A percentile compares a stretch with the other conserved stretches of the same genome.
Conservation (phyloP, 2,113 vertebrate genomes). For the Bujurquina vittata region DNA sequence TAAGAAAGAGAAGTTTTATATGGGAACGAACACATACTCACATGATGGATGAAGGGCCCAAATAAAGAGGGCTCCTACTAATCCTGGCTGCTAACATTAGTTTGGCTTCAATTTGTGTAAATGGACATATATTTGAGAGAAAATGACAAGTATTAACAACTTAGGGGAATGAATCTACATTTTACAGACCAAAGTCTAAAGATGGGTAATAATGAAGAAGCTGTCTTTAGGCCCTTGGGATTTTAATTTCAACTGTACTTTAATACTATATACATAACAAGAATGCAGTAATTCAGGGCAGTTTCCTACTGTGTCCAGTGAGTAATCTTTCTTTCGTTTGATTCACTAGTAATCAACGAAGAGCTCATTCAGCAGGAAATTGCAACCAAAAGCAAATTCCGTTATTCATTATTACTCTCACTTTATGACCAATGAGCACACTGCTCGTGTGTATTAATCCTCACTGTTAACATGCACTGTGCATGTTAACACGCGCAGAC, state of each 20-base stretch:
- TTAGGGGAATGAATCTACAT: neutral
- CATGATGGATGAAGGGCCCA: neutral
- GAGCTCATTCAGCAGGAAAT: neutral
- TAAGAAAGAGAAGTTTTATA: neutral
- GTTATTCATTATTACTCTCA: neutral
- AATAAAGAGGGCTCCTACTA: neutral
- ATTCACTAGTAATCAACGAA: neutral
- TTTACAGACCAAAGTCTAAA: neutral
- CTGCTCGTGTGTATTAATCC: accelerated
- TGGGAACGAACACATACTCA: neutral
- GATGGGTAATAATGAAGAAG: neutral
- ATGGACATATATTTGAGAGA: neutral
- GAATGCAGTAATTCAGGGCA: neutral
- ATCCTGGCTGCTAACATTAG: neutral
- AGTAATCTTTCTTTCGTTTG: neutral
- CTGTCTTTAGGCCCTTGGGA: neutral
- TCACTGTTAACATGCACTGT: neutral
- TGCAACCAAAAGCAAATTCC: neutral
- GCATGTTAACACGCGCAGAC: neutral
- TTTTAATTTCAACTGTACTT: neutral
- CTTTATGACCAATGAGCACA: neutral
- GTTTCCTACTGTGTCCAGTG: neutral
- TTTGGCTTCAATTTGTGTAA: neutral
- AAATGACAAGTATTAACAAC: neutral
- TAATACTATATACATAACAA: neutral